Evolutionary conservation across 2,113 vertebrate species (phyloP).

Genomic region (Myiagra hebetior): DNA sequence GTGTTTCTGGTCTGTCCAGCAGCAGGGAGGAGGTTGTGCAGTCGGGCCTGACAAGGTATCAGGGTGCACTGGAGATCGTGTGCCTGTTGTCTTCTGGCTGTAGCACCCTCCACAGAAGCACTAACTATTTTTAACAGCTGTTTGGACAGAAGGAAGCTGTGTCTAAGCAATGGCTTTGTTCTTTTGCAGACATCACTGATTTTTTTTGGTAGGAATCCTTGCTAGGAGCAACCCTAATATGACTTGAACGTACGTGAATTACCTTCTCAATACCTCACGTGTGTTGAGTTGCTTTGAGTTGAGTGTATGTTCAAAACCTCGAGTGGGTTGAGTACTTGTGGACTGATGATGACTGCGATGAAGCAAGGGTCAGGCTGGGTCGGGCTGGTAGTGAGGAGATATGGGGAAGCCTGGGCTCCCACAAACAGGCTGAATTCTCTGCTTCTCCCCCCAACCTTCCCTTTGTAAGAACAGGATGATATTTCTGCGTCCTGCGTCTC

Average conservation of each 20-base stretch:
- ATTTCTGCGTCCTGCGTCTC: background rate
- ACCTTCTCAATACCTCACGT: background rate
- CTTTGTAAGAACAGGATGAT: background rate
- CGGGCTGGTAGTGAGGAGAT: background rate
- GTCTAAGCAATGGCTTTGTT: background rate
- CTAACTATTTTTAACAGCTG: background rate
- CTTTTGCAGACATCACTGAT: background rate
- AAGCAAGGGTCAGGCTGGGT: background rate
- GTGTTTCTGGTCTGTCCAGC: background rate
- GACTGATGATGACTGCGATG: background rate
- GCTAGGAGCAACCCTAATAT: conserved; percentile 1
- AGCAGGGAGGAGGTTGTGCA: background rate
- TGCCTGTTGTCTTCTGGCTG: background rate
- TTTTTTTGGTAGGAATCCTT: background rate
- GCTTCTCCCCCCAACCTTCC: background rate
- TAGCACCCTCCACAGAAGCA: background rate
- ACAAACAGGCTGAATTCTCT: background rate
- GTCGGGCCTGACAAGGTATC: background rate
- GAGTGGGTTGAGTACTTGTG: background rate
- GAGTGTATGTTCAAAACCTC: background rate
- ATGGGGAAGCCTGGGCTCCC: background rate
- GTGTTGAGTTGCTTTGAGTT: conserved; percentile 19
- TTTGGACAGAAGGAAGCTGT: background rate
- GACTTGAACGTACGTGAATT: background rate
- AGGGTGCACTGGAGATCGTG: rapidly evolving